Percentiles rank a stretch among this genome's conserved stretches.
Evolutionary conservation across 2,888 invertebrate species (phyloP).

Genomic region (Heliconius ismenius): DNA sequence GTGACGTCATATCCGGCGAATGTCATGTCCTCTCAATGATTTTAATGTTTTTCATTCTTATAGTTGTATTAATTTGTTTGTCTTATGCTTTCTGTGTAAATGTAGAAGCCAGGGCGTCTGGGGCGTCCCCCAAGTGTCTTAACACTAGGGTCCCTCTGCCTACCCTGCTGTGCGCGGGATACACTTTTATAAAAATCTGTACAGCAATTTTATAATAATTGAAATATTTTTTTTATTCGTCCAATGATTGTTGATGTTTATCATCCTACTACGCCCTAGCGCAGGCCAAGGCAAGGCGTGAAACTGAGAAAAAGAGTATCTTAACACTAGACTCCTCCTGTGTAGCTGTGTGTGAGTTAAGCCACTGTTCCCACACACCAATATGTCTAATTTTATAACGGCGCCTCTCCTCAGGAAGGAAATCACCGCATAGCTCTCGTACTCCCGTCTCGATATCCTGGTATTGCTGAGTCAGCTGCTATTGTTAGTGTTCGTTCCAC

Average conservation of each 20-base stretch:
- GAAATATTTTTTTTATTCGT: too few relatives aligned
- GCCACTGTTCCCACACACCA: background rate
- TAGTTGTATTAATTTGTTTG: slow-evolving; percentile 6
- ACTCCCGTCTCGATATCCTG: slow-evolving; percentile 16
- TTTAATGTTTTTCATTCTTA: background rate
- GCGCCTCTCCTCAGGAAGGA: slow-evolving; percentile 19
- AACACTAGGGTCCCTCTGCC: too few relatives aligned
- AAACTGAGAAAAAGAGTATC: too few relatives aligned
- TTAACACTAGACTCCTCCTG: too few relatives aligned
- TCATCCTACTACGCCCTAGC: too few relatives aligned
- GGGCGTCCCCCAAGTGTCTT: too few relatives aligned
- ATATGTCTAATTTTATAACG: slow-evolving; percentile 5
- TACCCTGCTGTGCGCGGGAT: too few relatives aligned
- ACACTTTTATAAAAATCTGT: background rate
- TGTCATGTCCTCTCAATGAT: background rate
- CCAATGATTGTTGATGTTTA: too few relatives aligned
- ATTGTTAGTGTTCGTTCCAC: slow-evolving; percentile 8
- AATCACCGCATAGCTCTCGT: background rate
- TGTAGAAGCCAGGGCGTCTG: too few relatives aligned
- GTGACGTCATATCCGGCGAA: slow-evolving; percentile 21
- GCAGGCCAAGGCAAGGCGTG: too few relatives aligned
- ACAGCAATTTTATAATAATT: background rate
- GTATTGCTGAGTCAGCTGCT: slow-evolving; percentile 11
- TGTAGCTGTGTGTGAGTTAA: background rate
- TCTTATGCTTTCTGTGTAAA: background rate